These are phyloP conservation scores for Rhorus exstirpatorius DNA, from an alignment of 2,888 invertebrate genomes.

Conservation along the genomic window DNA sequence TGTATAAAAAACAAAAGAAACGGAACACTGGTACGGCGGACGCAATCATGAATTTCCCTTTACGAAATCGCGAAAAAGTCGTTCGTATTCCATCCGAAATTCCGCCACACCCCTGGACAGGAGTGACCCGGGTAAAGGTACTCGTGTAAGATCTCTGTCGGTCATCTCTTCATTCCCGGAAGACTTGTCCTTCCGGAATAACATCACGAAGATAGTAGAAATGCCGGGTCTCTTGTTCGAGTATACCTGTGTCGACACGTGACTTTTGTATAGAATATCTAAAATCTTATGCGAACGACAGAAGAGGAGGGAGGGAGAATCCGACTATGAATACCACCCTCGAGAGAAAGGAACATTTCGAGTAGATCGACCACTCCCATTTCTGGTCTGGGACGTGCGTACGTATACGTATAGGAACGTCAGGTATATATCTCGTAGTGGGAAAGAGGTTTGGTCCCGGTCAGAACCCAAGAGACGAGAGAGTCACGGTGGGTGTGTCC, in stretches of 20 bases:
- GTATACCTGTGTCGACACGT: neutral
- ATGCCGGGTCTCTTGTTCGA: neutral
- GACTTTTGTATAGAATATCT: constrained; percentile 22
- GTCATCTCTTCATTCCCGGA: constrained; percentile 4
- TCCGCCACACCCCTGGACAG: constrained; percentile 10
- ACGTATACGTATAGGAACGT: constrained; percentile 31
- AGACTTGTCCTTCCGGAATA: constrained; percentile 1
- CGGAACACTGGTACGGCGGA: neutral
- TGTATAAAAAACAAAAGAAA: neutral
- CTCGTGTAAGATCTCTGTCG: neutral
- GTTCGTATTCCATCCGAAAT: neutral
- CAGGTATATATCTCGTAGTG: constrained; percentile 35
- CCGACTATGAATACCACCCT: too few species aligned
- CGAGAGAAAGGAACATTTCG: constrained; percentile 51
- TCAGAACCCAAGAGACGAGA: constrained; percentile 83
- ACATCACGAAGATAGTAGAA: constrained; percentile 9
- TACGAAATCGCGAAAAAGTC: neutral
- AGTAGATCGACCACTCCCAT: constrained; percentile 82
- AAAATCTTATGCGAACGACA: constrained; percentile 32
- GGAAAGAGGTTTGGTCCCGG: constrained; percentile 71
- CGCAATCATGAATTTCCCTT: neutral
- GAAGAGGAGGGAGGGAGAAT: neutral
- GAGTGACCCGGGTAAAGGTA: neutral
- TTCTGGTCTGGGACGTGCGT: constrained; percentile 69
- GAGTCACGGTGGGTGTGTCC: constrained; percentile 84